phyloP scores from a whole-genome alignment of 2,113 vertebrate genomes.

The Okapia johnstoni region DNA sequence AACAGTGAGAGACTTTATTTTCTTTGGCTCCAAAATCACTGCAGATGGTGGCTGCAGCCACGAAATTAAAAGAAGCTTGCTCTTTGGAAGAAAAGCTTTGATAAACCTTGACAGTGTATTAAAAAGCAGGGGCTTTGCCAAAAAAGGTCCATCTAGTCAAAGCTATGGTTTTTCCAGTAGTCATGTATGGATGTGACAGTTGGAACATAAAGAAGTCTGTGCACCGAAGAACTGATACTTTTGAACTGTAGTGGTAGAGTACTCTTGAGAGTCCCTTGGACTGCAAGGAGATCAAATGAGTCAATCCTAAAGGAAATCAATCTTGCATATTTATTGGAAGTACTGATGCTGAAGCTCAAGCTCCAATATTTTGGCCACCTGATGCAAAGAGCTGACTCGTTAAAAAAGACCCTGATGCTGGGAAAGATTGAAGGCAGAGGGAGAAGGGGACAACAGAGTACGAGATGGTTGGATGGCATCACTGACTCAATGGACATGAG shows the following conservation, averaged over 20 bases:
- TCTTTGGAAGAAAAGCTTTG: background rate
- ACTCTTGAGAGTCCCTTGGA: background rate
- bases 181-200: background rate
- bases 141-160: background rate
- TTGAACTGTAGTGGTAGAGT: background rate
- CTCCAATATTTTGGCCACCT: background rate
- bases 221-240: background rate
- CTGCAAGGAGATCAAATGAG: background rate
- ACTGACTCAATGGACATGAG: rapidly evolving
- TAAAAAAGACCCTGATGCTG: background rate
- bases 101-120: background rate
- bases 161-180: background rate
- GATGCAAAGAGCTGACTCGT: background rate
- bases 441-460: background rate
- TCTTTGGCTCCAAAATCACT: background rate
- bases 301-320: background rate
- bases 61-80: background rate
- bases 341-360: background rate
- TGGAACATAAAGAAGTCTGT: background rate
- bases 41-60: background rate
- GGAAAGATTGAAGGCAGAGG: background rate
- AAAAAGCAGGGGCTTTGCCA: background rate
- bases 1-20: background rate
- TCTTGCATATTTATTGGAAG: background rate
- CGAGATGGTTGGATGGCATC: background rate